Conservation (phyloP, 2,888 invertebrate species). For the Monopis laevigella region DNA sequence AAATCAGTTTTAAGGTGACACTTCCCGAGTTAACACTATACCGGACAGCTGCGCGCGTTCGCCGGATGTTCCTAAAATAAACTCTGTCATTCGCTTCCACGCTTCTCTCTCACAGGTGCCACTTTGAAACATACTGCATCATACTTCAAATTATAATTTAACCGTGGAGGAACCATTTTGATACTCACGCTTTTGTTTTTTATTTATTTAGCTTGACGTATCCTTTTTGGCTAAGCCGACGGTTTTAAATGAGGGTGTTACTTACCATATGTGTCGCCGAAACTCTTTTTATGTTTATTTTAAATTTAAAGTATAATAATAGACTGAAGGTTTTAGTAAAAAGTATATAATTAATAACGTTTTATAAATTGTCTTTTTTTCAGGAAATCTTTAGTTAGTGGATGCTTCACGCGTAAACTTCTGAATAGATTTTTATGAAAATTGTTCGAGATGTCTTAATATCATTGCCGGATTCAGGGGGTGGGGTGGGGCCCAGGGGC, state of each 20-base stretch:
- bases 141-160: slow-evolving; percentile 9
- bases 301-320: background rate
- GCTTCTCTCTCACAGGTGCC: slow-evolving; percentile 32
- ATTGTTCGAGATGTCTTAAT: too few relatives aligned
- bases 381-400: too few relatives aligned
- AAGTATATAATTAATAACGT: too few relatives aligned
- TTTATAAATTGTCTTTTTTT: too few relatives aligned
- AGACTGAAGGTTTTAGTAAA: background rate
- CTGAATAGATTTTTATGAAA: too few relatives aligned
- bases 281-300: slow-evolving; percentile 4
- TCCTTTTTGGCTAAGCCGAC: too few relatives aligned
- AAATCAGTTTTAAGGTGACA: slow-evolving; percentile 12
- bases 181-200: too few relatives aligned
- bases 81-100: slow-evolving; percentile 19
- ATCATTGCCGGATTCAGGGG: too few relatives aligned
- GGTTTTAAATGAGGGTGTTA: slow-evolving; percentile 1
- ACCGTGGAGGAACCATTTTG: slow-evolving; percentile 1
- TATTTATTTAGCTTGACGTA: too few relatives aligned
- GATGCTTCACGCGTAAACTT: too few relatives aligned
- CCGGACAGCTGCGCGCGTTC: slow-evolving; percentile 46
- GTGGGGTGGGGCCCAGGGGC: too few relatives aligned
- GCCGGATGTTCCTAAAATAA: slow-evolving; percentile 59
- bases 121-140: slow-evolving; percentile 21
- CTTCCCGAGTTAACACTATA: slow-evolving; percentile 35
- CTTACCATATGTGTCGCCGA: background rate